Percentiles rank a stretch among this genome's conserved stretches.
Conservation (phyloP, 1,140 invertebrate genomes). For the Rhysida immarginata region DNA sequence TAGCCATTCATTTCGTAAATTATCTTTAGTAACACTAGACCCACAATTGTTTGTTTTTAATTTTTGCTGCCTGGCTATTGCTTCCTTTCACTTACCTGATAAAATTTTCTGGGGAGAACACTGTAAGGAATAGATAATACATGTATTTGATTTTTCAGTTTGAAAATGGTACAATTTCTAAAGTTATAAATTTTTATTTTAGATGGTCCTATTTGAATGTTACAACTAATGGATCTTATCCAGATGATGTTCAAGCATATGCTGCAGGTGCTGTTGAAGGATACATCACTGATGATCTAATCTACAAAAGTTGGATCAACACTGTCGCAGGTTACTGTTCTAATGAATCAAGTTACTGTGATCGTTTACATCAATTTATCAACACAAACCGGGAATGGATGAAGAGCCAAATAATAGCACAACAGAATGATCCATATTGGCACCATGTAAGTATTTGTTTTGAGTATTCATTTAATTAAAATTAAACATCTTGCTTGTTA, state of each 20-base stretch:
- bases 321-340: conserved; percentile 53
- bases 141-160: no score
- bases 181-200: conserved; percentile 12
- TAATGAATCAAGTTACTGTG: conserved; percentile 46
- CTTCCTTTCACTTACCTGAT: no score
- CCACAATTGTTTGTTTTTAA: no score
- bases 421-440: conserved; percentile 51
- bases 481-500: no score
- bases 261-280: conserved; percentile 81
- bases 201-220: conserved; percentile 63
- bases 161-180: no score
- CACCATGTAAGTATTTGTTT: conserved; percentile 53
- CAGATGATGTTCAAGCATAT: conserved; percentile 57
- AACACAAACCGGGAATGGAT: conserved; percentile 45
- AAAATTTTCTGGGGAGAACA: no score
- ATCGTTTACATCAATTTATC: conserved; percentile 46
- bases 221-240: conserved; percentile 49
- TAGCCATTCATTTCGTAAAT: no score
- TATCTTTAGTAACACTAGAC: no score
- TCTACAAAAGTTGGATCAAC: conserved; percentile 63
- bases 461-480: no score
- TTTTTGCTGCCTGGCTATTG: no score
- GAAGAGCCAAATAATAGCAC: conserved; percentile 37
- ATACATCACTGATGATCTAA: conserved; percentile 58
- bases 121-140: no score